A percentile compares a stretch with the other conserved stretches of the same genome.
These are phyloP conservation scores for Dicyrtomina minuta DNA, from an alignment of 2,888 invertebrate genomes.

Conservation along the genomic window DNA sequence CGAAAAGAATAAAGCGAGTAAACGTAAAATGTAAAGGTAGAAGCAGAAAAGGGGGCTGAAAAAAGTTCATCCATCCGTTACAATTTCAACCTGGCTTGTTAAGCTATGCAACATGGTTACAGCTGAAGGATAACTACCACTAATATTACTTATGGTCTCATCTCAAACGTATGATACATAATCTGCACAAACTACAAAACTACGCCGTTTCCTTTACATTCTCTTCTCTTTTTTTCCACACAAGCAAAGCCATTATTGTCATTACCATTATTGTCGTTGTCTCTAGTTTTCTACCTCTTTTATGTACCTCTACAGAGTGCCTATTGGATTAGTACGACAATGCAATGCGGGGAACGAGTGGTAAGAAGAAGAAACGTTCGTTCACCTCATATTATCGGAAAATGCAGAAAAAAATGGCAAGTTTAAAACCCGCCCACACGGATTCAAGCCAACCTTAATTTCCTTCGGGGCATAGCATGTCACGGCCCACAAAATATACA, in stretches of 20 bases:
- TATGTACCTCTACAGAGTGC: background rate
- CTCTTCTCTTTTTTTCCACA: slow-evolving; percentile 1
- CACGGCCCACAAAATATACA: slow-evolving; percentile 21
- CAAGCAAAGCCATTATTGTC: background rate
- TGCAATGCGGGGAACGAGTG: background rate
- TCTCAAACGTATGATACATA: no score
- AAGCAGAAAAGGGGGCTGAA: background rate
- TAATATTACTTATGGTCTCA: background rate
- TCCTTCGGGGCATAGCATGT: slow-evolving; percentile 22
- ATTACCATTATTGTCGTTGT: no score
- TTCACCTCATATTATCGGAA: slow-evolving; percentile 20
- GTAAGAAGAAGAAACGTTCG: slow-evolving; percentile 16
- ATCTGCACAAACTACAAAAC: background rate
- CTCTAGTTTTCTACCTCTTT: no score
- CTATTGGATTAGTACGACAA: background rate
- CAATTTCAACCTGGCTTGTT: background rate
- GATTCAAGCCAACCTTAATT: slow-evolving; percentile 18
- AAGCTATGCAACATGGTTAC: slow-evolving; percentile 5
- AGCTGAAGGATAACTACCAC: slow-evolving; percentile 1
- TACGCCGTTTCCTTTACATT: background rate
- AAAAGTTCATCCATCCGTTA: slow-evolving; percentile 25
- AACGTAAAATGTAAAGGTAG: background rate
- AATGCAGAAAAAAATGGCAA: slow-evolving; percentile 31
- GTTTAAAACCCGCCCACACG: slow-evolving; percentile 27
- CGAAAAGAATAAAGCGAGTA: background rate